These are phyloP conservation scores for Heliconius cydno DNA, from an alignment of 2,888 invertebrate species.

Conservation along the genomic window DNA sequence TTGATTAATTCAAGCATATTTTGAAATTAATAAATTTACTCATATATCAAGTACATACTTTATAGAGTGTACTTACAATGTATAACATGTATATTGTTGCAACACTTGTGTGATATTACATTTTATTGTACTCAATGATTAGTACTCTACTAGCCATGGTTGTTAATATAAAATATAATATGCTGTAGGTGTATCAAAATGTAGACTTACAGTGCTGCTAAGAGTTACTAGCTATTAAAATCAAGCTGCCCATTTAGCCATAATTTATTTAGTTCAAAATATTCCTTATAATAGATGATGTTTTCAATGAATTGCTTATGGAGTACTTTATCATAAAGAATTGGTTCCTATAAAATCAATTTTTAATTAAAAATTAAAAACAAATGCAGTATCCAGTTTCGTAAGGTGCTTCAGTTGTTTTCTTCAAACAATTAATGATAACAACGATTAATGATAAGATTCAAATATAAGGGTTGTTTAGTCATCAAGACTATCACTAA, in stretches of 20 bases:
- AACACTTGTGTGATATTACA: constrained; percentile 10
- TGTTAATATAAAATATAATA: background rate
- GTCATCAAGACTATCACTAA: background rate
- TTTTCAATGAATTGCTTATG: no score
- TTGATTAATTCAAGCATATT: background rate
- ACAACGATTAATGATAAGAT: background rate
- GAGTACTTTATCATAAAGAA: no score
- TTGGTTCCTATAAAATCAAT: no score
- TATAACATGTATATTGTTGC: constrained; percentile 2
- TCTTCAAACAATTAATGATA: background rate
- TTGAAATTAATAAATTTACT: background rate
- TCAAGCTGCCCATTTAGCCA: no score
- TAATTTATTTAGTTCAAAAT: no score
- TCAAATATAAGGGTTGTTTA: background rate
- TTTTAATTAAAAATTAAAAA: no score
- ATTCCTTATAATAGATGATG: no score
- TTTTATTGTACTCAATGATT: constrained; percentile 4
- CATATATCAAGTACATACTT: background rate
- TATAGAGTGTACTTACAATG: constrained; percentile 9
- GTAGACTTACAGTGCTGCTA: no score
- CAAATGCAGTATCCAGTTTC: no score
- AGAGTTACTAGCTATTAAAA: no score
- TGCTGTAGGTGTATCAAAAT: no score
- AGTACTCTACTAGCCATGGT: background rate
- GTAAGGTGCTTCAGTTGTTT: no score